A percentile compares a stretch with the other conserved stretches of the same genome.
Conservation (phyloP, 2,113 vertebrate genomes). For the Pachyramphus minor region DNA sequence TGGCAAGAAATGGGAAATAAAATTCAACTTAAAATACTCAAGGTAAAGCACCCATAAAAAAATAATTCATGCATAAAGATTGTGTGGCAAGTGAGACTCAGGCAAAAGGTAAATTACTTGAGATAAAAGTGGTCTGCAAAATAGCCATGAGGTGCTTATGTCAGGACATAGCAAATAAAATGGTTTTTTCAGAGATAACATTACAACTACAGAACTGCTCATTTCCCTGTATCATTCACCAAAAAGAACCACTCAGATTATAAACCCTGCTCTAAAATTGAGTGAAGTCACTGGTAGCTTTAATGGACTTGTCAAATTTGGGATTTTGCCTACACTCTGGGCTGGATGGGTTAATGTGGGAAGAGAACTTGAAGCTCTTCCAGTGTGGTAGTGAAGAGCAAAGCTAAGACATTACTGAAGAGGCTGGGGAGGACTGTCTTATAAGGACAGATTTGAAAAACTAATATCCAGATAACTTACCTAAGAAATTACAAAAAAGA, state of each 20-base stretch:
- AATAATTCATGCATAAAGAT: not conserved
- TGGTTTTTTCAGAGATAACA: not conserved
- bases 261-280: not conserved
- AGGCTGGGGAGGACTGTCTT: not conserved
- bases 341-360: not conserved
- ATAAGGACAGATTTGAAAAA: not conserved
- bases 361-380: not conserved
- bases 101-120: not conserved
- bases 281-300: not conserved
- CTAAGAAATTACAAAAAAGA: slow-evolving; percentile 3
- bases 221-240: not conserved
- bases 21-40: not conserved
- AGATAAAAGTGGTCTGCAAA: not conserved
- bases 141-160: not conserved
- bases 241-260: not conserved
- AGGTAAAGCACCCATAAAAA: not conserved
- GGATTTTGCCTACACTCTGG: not conserved
- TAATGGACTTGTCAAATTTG: not conserved
- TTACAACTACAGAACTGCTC: not conserved
- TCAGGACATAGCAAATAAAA: not conserved
- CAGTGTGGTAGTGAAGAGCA: not conserved
- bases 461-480: not conserved
- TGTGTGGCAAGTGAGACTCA: not conserved
- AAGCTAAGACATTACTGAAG: not conserved
- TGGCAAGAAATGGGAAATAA: not conserved